These are phyloP conservation scores for Cisticola juncidis DNA, from an alignment of 2,113 vertebrate genomes.

Conservation along the genomic window DNA sequence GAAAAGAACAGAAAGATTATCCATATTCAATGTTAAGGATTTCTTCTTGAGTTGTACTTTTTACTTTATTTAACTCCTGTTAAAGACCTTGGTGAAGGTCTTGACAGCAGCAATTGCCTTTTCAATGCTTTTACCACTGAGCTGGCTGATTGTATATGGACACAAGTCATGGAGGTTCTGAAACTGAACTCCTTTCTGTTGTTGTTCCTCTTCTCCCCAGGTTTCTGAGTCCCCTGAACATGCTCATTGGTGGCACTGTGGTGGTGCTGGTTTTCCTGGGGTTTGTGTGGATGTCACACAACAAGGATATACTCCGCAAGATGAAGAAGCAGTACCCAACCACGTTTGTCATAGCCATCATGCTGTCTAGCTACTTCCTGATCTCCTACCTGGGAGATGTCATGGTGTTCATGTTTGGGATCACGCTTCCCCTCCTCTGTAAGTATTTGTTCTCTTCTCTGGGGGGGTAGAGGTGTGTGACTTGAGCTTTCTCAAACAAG, in stretches of 20 bases:
- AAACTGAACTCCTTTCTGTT: background rate
- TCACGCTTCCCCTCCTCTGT: slow-evolving; percentile 89
- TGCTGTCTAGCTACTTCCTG: slow-evolving; percentile 88
- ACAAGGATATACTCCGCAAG: slow-evolving; percentile 82
- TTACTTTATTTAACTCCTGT: background rate
- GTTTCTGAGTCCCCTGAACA: slow-evolving; percentile 88
- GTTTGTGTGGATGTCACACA: slow-evolving; percentile 87
- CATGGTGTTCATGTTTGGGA: slow-evolving; percentile 91
- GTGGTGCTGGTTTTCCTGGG: slow-evolving; percentile 85
- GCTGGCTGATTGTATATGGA: background rate
- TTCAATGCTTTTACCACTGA: background rate
- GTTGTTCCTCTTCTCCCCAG: slow-evolving; percentile 58
- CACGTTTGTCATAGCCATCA: slow-evolving; percentile 79
- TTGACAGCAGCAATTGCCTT: background rate
- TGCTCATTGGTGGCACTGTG: slow-evolving; percentile 86
- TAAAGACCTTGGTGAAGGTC: background rate
- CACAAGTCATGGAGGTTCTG: background rate
- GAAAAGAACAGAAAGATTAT: background rate
- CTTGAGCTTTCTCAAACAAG: background rate
- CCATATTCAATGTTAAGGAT: background rate
- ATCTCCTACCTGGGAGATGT: slow-evolving; percentile 91
- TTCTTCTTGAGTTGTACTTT: background rate
- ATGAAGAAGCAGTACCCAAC: slow-evolving; percentile 89
- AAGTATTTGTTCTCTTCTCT: slow-evolving; percentile 67
- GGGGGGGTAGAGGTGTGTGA: accelerated